phyloP scores from a whole-genome alignment of 2,888 invertebrate genomes.

The Byasa hedistus region DNA sequence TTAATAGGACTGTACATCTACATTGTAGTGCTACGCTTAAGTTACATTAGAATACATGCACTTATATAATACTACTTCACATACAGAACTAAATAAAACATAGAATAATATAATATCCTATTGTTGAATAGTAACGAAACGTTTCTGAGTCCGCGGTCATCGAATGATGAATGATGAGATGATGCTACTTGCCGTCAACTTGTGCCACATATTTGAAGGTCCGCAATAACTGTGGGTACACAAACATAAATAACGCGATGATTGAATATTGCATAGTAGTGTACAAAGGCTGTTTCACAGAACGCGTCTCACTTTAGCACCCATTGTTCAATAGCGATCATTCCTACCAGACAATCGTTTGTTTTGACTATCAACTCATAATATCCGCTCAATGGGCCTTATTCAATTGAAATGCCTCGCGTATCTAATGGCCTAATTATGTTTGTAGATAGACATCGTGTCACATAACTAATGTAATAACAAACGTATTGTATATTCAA shows the following conservation, averaged over 20 bases:
- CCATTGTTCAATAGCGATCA: slow-evolving; percentile 13
- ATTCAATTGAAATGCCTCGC: slow-evolving; percentile 27
- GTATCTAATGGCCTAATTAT: slow-evolving; percentile 25
- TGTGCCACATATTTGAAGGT: not conserved
- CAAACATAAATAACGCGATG: not conserved
- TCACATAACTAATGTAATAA: slow-evolving; percentile 4
- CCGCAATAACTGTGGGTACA: not conserved
- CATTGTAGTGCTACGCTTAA: too few species aligned
- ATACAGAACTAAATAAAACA: too few species aligned
- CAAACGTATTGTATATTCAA: not conserved
- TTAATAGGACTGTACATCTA: too few species aligned
- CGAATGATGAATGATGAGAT: too few species aligned
- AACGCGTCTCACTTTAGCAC: slow-evolving; percentile 19
- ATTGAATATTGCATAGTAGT: slow-evolving; percentile 14
- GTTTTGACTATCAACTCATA: slow-evolving; percentile 29
- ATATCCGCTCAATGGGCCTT: slow-evolving; percentile 24
- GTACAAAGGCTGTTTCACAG: slow-evolving; percentile 9
- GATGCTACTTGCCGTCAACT: too few species aligned
- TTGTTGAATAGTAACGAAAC: too few species aligned
- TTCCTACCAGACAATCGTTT: slow-evolving; percentile 21
- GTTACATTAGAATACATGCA: too few species aligned
- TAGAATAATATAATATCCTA: too few species aligned
- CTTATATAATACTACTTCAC: too few species aligned
- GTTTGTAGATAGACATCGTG: slow-evolving; percentile 10
- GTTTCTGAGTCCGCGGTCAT: too few species aligned